A percentile compares a stretch with the other conserved stretches of the same genome.
These are phyloP conservation scores for Montipora capricornis DNA, from an alignment of 64 coral and sea anemone species.

Conservation along the genomic window DNA sequence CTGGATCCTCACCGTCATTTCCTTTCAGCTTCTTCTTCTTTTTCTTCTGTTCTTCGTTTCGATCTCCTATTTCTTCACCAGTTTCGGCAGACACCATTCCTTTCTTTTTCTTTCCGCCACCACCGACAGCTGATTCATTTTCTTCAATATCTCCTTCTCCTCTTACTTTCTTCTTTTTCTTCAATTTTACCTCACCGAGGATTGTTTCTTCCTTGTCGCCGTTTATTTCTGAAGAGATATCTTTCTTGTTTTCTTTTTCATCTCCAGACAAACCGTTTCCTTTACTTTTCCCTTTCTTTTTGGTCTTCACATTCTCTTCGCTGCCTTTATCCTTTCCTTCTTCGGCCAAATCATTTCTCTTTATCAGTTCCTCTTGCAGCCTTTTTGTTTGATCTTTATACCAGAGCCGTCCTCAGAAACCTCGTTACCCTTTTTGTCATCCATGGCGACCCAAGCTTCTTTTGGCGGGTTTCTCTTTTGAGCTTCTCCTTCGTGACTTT, in stretches of 20 bases:
- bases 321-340: background rate
- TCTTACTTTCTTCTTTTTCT: no score
- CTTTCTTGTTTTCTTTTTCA: background rate
- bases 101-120: background rate
- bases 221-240: background rate
- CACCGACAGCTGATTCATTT: background rate
- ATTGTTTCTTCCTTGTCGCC: background rate
- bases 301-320: background rate
- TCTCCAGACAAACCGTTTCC: background rate
- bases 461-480: background rate
- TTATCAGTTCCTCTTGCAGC: background rate
- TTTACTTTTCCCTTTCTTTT: conserved; percentile 35
- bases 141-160: no score
- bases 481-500: background rate
- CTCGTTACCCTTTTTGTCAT: background rate
- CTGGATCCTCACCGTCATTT: no score
- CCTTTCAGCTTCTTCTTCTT: background rate
- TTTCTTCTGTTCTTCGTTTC: background rate
- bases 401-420: background rate
- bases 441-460: conserved; percentile 13
- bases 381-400: background rate
- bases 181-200: no score
- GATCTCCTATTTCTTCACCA: background rate
- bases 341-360: background rate
- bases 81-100: background rate